phyloP scores from a whole-genome alignment of 2,113 vertebrate genomes.

The Ariopsis seemanni region DNA sequence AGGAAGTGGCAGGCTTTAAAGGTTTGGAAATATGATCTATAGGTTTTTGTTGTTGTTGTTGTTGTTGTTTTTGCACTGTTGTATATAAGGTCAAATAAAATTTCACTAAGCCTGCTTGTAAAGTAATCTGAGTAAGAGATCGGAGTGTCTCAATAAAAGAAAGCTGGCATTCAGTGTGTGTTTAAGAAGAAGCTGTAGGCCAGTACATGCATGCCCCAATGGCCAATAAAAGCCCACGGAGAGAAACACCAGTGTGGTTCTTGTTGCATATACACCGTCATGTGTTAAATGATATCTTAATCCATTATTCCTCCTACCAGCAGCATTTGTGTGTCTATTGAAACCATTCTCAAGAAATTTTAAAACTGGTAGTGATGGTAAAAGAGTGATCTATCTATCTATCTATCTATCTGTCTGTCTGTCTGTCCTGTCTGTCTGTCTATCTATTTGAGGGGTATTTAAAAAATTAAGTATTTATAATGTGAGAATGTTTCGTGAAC shows the following conservation, averaged over 20 bases:
- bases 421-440: no score
- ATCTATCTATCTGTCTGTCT: no score
- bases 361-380: background rate
- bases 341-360: background rate
- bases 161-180: slow-evolving; percentile 37
- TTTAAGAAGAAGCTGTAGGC: slow-evolving; percentile 41
- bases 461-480: background rate
- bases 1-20: slow-evolving; percentile 18
- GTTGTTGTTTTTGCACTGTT: slow-evolving; percentile 48
- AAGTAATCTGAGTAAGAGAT: slow-evolving; percentile 40
- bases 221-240: slow-evolving; percentile 49
- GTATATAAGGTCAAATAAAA: slow-evolving; percentile 45
- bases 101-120: slow-evolving; percentile 55
- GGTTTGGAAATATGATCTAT: slow-evolving; percentile 46
- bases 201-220: slow-evolving; percentile 48
- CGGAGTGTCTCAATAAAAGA: slow-evolving; percentile 1
- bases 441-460: background rate
- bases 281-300: background rate
- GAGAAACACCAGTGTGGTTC: slow-evolving; percentile 20
- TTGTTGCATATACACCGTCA: background rate
- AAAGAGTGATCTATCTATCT: background rate
- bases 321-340: background rate
- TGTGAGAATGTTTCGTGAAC: background rate
- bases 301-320: background rate
- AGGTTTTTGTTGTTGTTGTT: slow-evolving; percentile 46